These are phyloP conservation scores for Bombus huntii DNA, from an alignment of 1,140 invertebrate genomes.

Conservation along the genomic window DNA sequence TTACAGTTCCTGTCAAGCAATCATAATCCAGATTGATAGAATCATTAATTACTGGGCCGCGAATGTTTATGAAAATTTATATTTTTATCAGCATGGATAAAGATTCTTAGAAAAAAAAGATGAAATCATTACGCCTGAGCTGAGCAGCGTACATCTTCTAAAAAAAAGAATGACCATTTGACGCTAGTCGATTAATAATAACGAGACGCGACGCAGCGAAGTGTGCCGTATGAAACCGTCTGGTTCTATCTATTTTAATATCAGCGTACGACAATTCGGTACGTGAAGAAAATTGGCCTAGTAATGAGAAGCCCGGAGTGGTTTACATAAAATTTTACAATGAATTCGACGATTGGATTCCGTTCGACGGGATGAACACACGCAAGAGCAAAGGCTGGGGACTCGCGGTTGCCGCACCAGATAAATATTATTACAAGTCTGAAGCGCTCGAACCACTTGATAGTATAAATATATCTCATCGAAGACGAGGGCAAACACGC, in stretches of 20 bases:
- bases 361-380: not conserved
- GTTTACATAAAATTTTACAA: constrained; percentile 6
- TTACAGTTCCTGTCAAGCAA: too few relatives aligned
- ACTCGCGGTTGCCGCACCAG: constrained; percentile 49
- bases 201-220: constrained; percentile 20
- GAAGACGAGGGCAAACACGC: constrained; percentile 65
- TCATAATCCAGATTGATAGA: too few relatives aligned
- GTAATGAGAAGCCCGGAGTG: not conserved
- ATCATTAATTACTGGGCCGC: too few relatives aligned
- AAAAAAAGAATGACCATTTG: not conserved
- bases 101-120: not conserved
- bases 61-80: too few relatives aligned
- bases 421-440: constrained; percentile 73
- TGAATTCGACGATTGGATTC: not conserved
- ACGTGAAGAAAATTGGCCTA: not conserved
- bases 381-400: not conserved
- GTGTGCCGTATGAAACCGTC: constrained; percentile 22
- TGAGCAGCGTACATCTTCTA: too few relatives aligned
- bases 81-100: too few relatives aligned
- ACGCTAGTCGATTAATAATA: constrained; percentile 46
- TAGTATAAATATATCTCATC: constrained; percentile 74
- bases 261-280: not conserved
- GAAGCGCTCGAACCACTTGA: constrained; percentile 71
- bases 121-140: not conserved
- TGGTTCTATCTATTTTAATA: constrained; percentile 31